Evolutionary conservation across 1,140 invertebrate genomes (phyloP), one percentile per base, ranked within the genome.

Genomic region (Drosophila nigromelanica): DNA sequence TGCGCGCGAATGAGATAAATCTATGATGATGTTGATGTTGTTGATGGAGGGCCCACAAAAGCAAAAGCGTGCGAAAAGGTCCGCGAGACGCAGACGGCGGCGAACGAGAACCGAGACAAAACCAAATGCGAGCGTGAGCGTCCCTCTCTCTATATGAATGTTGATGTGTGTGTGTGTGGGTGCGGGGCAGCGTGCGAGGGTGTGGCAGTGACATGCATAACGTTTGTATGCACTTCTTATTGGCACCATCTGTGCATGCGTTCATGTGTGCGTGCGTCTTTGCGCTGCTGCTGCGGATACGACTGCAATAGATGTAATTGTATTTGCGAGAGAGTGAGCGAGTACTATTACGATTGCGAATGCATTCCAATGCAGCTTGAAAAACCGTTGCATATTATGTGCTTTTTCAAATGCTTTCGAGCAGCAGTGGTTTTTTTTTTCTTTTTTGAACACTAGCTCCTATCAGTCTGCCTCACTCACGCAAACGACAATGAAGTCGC

Each of bases 1-100:
- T 82, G 82, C 72, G 82, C 82, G 83, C 58, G 82, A 87, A 87
- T 89, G 82, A 87, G 82, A 87, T 87, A 87, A 87, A 87, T 82
- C 82, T 89, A 89, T 89, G 83, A 87, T 86, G 82, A 87, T 89
- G 72, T 76, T 78, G 69, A 61, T 70, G 77, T 69, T 86, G 70
- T 39, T 68, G 60, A 42, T 42, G 58, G 30, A 27, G 40, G 51
- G 58, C 62, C 33, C 42, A 52, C 52, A 63, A 55, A 52, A 68
- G 59, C 60, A 75, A 50, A 58, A 61, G 80, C 75, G 62, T 75
- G 76, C 73, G 73, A 76, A 78, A 78, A 76, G 68, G 74, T 56
- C 63, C 58, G 58, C 71, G 71, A 73, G 70, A 56, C 56, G 64
- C 54, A 59, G 33, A 73, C 54, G 18, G 33, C 50, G 58, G 66